Percentiles rank a stretch among this genome's conserved stretches.
Evolutionary conservation across 2,888 invertebrate species (phyloP).

Genomic region (Megastigmus dorsalis): DNA sequence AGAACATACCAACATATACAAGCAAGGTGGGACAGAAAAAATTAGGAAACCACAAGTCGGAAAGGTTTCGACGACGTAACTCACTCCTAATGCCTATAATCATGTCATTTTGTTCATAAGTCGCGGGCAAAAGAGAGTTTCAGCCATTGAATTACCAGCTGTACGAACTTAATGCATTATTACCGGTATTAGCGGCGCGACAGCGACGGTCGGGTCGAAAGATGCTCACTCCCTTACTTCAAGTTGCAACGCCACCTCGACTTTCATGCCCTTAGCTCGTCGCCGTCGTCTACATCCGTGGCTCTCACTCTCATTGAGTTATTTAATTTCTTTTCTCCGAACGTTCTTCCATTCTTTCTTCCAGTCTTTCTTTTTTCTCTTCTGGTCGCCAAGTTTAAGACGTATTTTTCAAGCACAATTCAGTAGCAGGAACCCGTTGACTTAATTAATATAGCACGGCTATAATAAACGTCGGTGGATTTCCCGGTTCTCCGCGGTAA

Average conservation of each 20-base stretch:
- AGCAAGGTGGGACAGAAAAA: background rate
- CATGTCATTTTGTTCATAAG: constrained; percentile 44
- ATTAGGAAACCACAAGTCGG: constrained; percentile 8
- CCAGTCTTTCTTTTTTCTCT: background rate
- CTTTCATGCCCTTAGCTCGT: background rate
- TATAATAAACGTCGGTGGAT: background rate
- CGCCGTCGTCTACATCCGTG: background rate
- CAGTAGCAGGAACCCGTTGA: constrained; percentile 13
- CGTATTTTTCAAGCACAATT: background rate
- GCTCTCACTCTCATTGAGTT: constrained; percentile 20
- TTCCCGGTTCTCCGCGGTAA: background rate
- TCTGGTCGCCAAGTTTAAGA: too few relatives aligned
- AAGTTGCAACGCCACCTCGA: background rate
- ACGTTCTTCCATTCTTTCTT: background rate
- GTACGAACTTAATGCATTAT: constrained; percentile 48
- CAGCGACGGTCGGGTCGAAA: constrained; percentile 44
- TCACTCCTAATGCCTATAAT: constrained; percentile 38
- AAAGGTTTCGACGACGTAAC: constrained; percentile 23
- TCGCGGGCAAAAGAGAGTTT: background rate
- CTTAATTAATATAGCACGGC: constrained; percentile 29
- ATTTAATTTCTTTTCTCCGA: constrained; percentile 40
- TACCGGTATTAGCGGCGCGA: constrained; percentile 52
- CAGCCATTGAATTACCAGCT: constrained; percentile 49
- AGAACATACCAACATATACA: too few relatives aligned
- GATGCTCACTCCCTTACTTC: constrained; percentile 20